These are phyloP conservation scores for Hycleus cichorii DNA, from an alignment of 1,140 invertebrate genomes.

Conservation along the genomic window DNA sequence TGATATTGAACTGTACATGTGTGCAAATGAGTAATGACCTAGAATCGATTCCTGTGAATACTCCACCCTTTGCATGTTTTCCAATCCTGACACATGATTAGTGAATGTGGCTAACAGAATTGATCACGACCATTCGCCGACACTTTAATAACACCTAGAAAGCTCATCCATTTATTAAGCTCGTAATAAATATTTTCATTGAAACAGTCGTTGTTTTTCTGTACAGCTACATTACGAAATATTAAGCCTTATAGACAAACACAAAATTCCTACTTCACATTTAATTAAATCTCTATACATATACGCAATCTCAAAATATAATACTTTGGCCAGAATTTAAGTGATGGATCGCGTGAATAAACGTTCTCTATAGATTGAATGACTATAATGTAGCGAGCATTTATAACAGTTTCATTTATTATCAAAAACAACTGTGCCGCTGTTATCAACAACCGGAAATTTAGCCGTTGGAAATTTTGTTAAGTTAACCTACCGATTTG, in stretches of 20 bases:
- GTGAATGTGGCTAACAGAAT: constrained; percentile 18
- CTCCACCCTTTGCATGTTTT: constrained; percentile 21
- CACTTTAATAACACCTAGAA: constrained; percentile 21
- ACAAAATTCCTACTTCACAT: constrained; percentile 1
- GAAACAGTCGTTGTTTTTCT: not conserved
- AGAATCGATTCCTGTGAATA: constrained; percentile 12
- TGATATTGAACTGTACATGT: not conserved
- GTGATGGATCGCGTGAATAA: constrained; percentile 13
- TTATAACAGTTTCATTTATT: too few species aligned
- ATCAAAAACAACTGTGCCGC: too few species aligned
- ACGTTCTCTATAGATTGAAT: not conserved
- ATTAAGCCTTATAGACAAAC: not conserved
- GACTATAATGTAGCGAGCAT: too few species aligned
- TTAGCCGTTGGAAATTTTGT: too few species aligned
- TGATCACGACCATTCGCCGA: constrained; percentile 20
- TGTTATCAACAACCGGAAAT: too few species aligned
- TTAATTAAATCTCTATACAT: constrained; percentile 5
- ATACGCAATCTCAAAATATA: not conserved
- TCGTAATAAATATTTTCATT: constrained; percentile 14
- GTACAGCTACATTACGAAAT: not conserved
- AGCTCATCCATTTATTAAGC: constrained; percentile 18
- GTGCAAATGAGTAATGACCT: constrained; percentile 11
- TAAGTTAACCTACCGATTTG: too few species aligned
- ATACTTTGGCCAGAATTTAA: constrained; percentile 8
- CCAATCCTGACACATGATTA: constrained; percentile 19